Percentiles rank a stretch among this genome's conserved stretches.
Evolutionary conservation across 2,113 vertebrate species (phyloP).

Genomic region (Antechinus stuartii): DNA sequence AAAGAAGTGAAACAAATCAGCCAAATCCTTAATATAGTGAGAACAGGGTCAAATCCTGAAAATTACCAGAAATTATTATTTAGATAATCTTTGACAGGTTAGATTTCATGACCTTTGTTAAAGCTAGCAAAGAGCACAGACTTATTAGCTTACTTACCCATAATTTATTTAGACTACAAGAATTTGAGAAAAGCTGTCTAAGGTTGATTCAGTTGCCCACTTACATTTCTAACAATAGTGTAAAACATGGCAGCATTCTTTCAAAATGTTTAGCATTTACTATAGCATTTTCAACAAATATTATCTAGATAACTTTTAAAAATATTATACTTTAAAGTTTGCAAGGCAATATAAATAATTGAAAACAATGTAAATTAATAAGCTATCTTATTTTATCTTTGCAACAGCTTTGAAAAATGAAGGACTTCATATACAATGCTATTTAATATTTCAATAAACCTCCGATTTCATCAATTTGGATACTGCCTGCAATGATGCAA

Average conservation of each 20-base stretch:
- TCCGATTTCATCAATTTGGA: neutral
- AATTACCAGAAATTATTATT: neutral
- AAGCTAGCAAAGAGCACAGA: neutral
- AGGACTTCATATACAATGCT: neutral
- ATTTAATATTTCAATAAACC: neutral
- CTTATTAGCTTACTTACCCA: neutral
- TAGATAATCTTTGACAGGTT: neutral
- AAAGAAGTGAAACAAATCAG: neutral
- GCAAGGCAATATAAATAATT: neutral
- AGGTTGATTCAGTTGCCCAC: neutral
- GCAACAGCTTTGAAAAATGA: neutral
- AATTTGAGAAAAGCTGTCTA: neutral
- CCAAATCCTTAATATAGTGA: neutral
- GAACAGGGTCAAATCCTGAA: neutral
- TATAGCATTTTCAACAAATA: neutral
- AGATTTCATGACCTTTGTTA: neutral
- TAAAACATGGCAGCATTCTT: neutral
- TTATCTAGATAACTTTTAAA: neutral
- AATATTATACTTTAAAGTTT: neutral
- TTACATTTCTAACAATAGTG: neutral
- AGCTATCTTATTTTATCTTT: neutral
- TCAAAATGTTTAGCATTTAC: neutral
- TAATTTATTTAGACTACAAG: neutral
- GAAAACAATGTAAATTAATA: neutral
- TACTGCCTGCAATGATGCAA: neutral